Evolutionary conservation across 2,797 vertebrate species (phyloP), one percentile per base, ranked within the genome.

Genomic region (Tympanoctomys barrerae): DNA sequence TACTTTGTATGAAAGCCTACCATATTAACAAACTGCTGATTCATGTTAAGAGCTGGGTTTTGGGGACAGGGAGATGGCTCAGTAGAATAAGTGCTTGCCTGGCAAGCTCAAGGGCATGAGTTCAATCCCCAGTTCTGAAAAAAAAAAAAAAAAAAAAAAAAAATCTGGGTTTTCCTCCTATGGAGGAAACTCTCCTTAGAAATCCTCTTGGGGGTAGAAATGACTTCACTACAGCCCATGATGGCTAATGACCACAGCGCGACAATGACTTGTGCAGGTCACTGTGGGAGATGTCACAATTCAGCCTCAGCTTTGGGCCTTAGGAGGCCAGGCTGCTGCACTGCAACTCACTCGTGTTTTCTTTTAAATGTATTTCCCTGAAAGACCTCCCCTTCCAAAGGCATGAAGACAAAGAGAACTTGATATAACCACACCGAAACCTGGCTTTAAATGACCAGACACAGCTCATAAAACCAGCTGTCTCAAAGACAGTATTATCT

Each of bases 401-500:
- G 46, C 68, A n/a, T 19, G 26, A 61, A 46, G 61, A 42, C 18
- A 49, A 71, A 28, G 46, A 87, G 52, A 95, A 42, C 36, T 7
- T 18, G 89, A 61, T 7, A 18, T 0, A 71, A 73, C 33, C 66
- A 59, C 78, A 7, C 21, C 78, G 33, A 57, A 88, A 36, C 78
- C 4, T 82, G 95, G 95, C 33, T 94, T 82, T 61, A 54, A 89
- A 89, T 66, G 52, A 97, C 46, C 81, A 95, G 54, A 78, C n/a
- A 61, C 2, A 57, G 61, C 87, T 97, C 96, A 96, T 98, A 98
- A 97, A 98, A 96, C 94, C 95, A 97, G 97, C 98, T 98, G 98
- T 99, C 98, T 97, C 97, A 97, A 93, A 97, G 98, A 99, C 98
- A 98, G 98, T 79, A 97, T 96, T 77, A 78, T 98, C 98, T 99